Base-by-base conservation (phyloP, 2,797 vertebrate species). In the Morus bassanus region DNA sequence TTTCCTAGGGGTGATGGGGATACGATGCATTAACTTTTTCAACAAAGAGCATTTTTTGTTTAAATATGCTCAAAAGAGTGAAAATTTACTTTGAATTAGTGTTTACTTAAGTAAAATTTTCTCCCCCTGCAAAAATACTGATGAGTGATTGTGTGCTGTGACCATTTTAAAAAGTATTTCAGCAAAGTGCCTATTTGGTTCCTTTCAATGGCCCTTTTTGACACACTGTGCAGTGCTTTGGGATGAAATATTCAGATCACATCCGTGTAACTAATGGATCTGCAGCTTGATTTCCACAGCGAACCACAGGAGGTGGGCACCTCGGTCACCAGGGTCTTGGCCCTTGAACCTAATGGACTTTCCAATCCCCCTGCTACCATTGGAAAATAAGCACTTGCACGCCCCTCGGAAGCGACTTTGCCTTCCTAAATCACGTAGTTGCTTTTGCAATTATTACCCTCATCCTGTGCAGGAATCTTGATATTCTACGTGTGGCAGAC, bases 391-490 rank as follows among this genome's bases (percentile, higher is more conserved):
- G 10, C 46, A 37, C 33, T 9, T 22, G 1, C 17, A 4, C 0
- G 1, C 24, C 12, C 18, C 31, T 43, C 0, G 0, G n/a, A n/a
- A 78, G 33, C 1, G 4, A 53, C 19, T 54, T 84, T 18, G 23
- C 18, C 41, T 80, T 91, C 35, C 31, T 59, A 51, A 87, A 73
- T 67, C 22, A n/a, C 3, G 0, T 25, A 19, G 27, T 8, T 60
- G 24, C 19, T 77, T 74, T 74, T 82, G 35, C 31, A 69, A 27
- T 79, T 60, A 28, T 35, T 89, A 16, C 16, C 50, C 10, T 77
- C 18, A 35, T 25, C 53, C 24, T 35, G 14, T 70, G 16, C 35
- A 60, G n/a, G 37, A 74, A 72, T 93, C 19, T 89, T 57, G 31
- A 35, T 68, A 18, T 16, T n/a, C 60, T 60, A 30, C 1, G 0